These are phyloP conservation scores for Drymodes brunneopygia DNA, from an alignment of 2,113 vertebrate genomes.

Conservation along the genomic window DNA sequence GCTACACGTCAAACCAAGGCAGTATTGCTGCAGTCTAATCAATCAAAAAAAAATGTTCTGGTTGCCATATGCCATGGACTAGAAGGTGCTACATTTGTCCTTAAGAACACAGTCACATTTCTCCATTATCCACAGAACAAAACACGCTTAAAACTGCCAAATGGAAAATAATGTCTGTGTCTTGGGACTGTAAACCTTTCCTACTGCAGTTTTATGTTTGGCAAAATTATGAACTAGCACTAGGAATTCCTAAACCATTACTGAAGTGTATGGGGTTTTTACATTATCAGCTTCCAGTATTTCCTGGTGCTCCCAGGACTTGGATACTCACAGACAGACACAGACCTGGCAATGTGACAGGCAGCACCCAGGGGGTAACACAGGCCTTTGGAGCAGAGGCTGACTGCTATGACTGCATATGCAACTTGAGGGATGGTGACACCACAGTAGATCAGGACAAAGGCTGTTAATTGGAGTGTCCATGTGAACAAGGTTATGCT, in stretches of 20 bases:
- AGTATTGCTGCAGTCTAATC: neutral
- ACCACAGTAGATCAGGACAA: conserved; percentile 71
- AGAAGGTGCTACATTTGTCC: neutral
- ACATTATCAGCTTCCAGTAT: neutral
- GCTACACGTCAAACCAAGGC: neutral
- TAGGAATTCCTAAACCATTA: neutral
- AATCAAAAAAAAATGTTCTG: neutral
- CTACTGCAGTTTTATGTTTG: neutral
- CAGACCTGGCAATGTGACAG: conserved; percentile 61
- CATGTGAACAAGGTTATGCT: conserved; percentile 65
- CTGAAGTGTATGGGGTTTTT: neutral
- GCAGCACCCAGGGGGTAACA: conserved; percentile 3
- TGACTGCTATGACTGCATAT: conserved; percentile 31
- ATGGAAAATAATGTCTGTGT: neutral
- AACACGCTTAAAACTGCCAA: neutral
- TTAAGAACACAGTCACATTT: neutral
- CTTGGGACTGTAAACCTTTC: neutral
- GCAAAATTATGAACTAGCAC: neutral
- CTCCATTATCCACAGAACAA: neutral
- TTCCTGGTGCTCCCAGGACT: neutral
- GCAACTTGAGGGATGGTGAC: conserved; percentile 63
- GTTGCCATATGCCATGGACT: neutral
- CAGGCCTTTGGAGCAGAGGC: conserved; percentile 60
- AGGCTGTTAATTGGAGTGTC: conserved; percentile 58
- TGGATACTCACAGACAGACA: neutral